A percentile compares a stretch with the other conserved stretches of the same genome.
Conservation (phyloP, 1,140 invertebrate species). For the Pseudoatta argentina region DNA sequence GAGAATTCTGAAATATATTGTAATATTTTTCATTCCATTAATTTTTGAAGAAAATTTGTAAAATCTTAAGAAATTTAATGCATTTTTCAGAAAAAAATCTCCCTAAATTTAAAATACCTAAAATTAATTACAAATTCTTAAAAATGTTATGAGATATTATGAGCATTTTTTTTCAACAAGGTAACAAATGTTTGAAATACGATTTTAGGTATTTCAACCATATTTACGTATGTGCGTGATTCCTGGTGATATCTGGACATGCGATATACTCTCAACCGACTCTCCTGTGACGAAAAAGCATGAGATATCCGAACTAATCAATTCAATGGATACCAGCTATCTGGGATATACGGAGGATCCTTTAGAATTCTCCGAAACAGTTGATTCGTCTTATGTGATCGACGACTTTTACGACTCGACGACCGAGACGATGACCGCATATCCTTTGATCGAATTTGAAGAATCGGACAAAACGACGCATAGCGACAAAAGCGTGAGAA, state of each 20-base stretch:
- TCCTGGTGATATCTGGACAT: conserved; percentile 84
- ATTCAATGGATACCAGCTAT: conserved; percentile 70
- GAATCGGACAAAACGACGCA: background rate
- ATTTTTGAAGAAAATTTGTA: too few relatives aligned
- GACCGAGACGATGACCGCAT: conserved; percentile 53
- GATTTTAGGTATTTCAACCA: conserved; percentile 84
- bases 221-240: conserved; percentile 85
- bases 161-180: too few relatives aligned
- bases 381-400: conserved; percentile 72
- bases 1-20: too few relatives aligned
- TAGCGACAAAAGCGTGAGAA: background rate
- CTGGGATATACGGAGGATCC: conserved; percentile 63
- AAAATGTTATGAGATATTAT: too few relatives aligned
- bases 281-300: conserved; percentile 56
- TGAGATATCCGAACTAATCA: conserved; percentile 54
- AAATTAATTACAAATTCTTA: too few relatives aligned
- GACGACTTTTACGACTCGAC: conserved; percentile 6
- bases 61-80: too few relatives aligned
- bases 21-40: too few relatives aligned
- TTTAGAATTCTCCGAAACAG: conserved; percentile 57
- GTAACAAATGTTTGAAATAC: conserved; percentile 8
- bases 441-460: conserved; percentile 64
- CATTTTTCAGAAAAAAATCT: too few relatives aligned
- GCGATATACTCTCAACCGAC: conserved; percentile 65
- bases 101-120: too few relatives aligned